Conservation (phyloP, 2,113 vertebrate species). For the Geococcyx californianus region DNA sequence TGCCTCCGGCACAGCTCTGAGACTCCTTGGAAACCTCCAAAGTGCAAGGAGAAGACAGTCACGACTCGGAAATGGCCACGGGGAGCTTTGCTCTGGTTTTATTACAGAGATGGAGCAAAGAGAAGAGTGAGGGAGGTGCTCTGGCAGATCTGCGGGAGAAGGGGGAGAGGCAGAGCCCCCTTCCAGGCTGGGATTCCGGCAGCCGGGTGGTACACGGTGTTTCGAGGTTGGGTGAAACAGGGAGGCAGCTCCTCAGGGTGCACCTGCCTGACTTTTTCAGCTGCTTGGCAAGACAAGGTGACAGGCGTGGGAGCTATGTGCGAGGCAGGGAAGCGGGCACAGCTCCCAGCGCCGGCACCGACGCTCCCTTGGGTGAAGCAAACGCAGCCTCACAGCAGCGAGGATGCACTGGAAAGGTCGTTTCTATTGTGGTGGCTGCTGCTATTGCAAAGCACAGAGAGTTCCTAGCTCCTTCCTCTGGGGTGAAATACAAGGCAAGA, state of each 20-base stretch:
- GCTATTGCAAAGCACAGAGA: background rate
- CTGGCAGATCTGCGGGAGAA: background rate
- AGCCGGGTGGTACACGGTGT: background rate
- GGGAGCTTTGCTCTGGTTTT: background rate
- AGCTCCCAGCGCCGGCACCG: background rate
- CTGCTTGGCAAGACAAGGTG: background rate
- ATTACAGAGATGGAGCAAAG: background rate
- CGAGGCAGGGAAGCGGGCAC: background rate
- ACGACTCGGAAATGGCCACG: rapidly evolving
- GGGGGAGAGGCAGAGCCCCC: background rate
- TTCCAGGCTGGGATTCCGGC: background rate
- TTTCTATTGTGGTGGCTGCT: background rate
- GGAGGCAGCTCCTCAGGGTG: background rate
- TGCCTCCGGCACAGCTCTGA: background rate
- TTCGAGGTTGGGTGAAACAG: rapidly evolving
- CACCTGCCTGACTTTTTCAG: conserved; percentile 73
- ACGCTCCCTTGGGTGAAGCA: background rate
- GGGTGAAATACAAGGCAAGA: background rate
- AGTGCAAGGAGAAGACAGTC: background rate
- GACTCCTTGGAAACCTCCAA: background rate
- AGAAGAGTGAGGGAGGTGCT: background rate
- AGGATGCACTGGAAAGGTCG: background rate
- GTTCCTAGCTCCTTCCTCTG: background rate
- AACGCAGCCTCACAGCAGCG: rapidly evolving
- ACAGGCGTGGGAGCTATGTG: conserved; percentile 26